phyloP scores from a whole-genome alignment of 1,140 invertebrate species.

The Drosophila carrolli region DNA sequence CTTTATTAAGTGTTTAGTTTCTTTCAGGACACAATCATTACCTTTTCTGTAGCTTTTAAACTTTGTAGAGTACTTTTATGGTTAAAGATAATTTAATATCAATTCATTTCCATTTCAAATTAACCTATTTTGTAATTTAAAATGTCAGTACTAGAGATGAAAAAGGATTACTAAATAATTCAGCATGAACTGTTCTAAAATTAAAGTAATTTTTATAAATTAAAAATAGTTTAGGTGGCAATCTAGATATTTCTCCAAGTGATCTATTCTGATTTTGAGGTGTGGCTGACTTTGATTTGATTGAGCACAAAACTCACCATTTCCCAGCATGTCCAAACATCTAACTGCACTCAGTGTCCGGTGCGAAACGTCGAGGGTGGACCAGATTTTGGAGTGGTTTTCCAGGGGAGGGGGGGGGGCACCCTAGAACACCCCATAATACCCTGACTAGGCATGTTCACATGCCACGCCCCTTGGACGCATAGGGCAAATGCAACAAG shows the following conservation, averaged over 20 bases:
- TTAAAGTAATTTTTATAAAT: too few species aligned
- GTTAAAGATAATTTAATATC: too few species aligned
- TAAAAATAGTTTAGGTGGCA: too few species aligned
- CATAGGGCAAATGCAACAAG: slow-evolving; percentile 60
- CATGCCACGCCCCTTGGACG: slow-evolving; percentile 2
- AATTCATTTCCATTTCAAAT: too few species aligned
- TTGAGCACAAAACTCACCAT: slow-evolving; percentile 41
- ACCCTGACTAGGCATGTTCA: slow-evolving; percentile 43
- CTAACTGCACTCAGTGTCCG: slow-evolving; percentile 21
- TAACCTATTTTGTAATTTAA: too few species aligned
- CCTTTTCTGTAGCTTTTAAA: too few species aligned
- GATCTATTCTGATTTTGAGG: slow-evolving; percentile 1
- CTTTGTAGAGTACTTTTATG: too few species aligned
- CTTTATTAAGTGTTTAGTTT: too few species aligned
- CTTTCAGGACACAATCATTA: too few species aligned
- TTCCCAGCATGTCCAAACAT: slow-evolving; percentile 38
- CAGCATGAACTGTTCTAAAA: too few species aligned
- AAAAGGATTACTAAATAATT: too few species aligned
- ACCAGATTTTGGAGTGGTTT: slow-evolving; percentile 21
- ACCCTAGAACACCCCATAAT: slow-evolving; percentile 2
- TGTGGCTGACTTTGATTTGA: slow-evolving; percentile 45
- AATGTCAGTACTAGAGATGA: too few species aligned
- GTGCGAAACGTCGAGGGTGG: slow-evolving; percentile 21
- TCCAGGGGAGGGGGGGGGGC: not conserved
- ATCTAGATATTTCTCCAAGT: slow-evolving; percentile 1